phyloP scores from a whole-genome alignment of 2,113 vertebrate genomes.

The human (Homo sapiens) region DNA sequence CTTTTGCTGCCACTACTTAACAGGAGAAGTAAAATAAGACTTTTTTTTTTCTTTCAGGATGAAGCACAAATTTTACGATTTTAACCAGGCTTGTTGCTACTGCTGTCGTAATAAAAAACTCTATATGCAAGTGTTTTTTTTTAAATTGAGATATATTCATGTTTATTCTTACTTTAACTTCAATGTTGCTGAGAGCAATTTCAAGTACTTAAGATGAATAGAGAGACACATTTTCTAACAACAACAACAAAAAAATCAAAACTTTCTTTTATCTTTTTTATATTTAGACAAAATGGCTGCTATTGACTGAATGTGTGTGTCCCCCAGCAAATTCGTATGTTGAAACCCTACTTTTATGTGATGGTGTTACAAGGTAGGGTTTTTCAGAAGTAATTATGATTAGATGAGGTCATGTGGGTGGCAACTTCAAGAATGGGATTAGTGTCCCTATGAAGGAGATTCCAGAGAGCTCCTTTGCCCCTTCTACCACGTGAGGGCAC shows the following conservation, averaged over 20 bases:
- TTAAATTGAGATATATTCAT: neutral
- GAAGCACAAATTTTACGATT: neutral
- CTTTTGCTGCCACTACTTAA: neutral
- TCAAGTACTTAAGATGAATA: neutral
- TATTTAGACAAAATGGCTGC: neutral
- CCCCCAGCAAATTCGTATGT: neutral
- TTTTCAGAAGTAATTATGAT: neutral
- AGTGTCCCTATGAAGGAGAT: neutral
- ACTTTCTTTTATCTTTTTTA: neutral
- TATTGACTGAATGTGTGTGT: neutral
- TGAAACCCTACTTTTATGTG: neutral
- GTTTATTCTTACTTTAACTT: slow-evolving; percentile 17
- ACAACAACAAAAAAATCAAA: neutral
- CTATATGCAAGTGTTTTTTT: neutral
- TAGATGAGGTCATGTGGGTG: neutral
- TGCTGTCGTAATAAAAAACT: neutral
- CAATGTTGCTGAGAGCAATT: neutral
- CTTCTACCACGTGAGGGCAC: neutral
- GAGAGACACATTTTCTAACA: neutral
- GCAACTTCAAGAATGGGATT: neutral
- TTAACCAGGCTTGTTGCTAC: neutral
- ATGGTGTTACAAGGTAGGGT: neutral
- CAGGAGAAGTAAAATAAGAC: neutral
- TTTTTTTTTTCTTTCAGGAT: neutral
- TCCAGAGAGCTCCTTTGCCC: neutral